These are phyloP conservation scores for Irena cyanogastra DNA, from an alignment of 2,113 vertebrate species.

Conservation along the genomic window DNA sequence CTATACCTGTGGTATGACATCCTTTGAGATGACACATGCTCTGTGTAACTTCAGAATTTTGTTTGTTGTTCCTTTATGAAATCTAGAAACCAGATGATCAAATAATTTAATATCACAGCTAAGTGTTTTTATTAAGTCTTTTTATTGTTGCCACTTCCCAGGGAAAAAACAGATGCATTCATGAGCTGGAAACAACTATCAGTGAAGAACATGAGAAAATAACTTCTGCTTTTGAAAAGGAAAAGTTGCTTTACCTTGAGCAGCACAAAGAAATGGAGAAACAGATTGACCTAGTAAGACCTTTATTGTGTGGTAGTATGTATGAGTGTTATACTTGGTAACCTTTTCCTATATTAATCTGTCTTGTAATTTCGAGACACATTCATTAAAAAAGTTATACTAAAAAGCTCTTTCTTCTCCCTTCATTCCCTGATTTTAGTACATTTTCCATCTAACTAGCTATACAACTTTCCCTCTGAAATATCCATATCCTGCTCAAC, in stretches of 20 bases:
- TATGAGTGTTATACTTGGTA: not conserved
- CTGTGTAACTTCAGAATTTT: not conserved
- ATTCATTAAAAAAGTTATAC: not conserved
- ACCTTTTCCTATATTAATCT: not conserved
- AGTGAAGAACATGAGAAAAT: constrained; percentile 78
- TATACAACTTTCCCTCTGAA: not conserved
- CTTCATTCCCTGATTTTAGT: not conserved
- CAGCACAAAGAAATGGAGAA: constrained; percentile 82
- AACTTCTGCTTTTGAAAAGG: constrained; percentile 80
- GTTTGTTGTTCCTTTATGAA: not conserved
- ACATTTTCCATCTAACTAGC: not conserved
- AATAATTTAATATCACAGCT: not conserved
- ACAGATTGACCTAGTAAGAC: constrained; percentile 81
- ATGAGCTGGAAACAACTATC: constrained; percentile 79
- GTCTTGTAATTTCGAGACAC: not conserved
- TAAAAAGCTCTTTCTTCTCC: not conserved
- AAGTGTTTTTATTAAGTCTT: not conserved
- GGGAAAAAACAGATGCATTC: constrained; percentile 77
- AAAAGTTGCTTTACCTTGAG: constrained; percentile 74
- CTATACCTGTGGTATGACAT: accelerated
- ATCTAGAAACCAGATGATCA: not conserved
- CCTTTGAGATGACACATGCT: not conserved
- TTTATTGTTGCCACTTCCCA: constrained; percentile 47
- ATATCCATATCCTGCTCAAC: not conserved
- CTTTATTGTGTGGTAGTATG: not conserved